Conservation (phyloP, 2,888 invertebrate species). For the Chaetogeoica ovagalla region DNA sequence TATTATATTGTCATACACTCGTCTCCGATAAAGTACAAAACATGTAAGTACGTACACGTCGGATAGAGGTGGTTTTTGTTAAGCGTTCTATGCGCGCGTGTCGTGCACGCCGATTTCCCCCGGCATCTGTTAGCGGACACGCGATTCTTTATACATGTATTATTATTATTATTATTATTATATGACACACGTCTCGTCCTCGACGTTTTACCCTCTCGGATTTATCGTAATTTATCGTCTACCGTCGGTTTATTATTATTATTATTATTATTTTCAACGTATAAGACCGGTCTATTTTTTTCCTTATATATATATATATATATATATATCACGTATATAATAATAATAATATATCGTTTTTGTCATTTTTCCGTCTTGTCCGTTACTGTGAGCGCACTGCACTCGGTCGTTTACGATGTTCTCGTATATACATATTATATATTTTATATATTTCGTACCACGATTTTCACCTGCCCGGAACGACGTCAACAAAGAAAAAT, state of each 20-base stretch:
- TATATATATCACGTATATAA: too few species aligned
- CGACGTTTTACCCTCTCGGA: slow-evolving; percentile 34
- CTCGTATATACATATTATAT: not conserved
- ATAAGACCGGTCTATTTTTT: slow-evolving; percentile 21
- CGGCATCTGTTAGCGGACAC: slow-evolving; percentile 46
- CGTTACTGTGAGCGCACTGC: not conserved
- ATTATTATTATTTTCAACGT: not conserved
- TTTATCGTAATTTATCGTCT: slow-evolving; percentile 44
- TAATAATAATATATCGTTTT: slow-evolving; percentile 5
- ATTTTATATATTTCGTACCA: not conserved
- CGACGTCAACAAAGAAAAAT: not conserved
- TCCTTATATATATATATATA: too few species aligned
- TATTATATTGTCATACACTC: not conserved
- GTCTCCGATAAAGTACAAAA: too few species aligned
- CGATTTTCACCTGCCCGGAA: slow-evolving; percentile 40
- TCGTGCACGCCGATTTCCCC: slow-evolving; percentile 42
- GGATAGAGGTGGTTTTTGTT: slow-evolving; percentile 6
- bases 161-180: slow-evolving; percentile 16
- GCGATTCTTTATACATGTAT: slow-evolving; percentile 22
- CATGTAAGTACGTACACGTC: not conserved
- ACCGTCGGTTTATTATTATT: slow-evolving; percentile 2
- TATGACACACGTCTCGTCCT: slow-evolving; percentile 41
- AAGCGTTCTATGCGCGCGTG: slow-evolving; percentile 21
- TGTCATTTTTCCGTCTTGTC: slow-evolving; percentile 42
- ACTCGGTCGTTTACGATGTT: not conserved